phyloP scores from a whole-genome alignment of 2,113 vertebrate genomes.

The Passer montanus region DNA sequence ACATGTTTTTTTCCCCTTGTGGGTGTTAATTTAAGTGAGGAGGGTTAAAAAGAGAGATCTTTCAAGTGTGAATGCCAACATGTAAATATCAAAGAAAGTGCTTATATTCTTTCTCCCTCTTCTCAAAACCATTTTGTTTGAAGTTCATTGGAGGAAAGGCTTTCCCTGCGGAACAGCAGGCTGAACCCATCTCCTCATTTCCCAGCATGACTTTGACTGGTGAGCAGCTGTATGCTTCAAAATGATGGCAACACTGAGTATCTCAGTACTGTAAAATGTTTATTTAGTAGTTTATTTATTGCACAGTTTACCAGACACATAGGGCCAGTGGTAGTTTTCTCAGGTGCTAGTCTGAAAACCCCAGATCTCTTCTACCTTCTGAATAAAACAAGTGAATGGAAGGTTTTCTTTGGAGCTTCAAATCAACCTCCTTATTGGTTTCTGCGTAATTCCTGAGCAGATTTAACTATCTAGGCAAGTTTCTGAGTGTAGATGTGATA shows the following conservation, averaged over 20 bases:
- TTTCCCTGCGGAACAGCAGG: background rate
- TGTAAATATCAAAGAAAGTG: background rate
- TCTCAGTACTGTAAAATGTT: background rate
- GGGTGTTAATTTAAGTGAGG: background rate
- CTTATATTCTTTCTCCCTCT: background rate
- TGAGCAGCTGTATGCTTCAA: background rate
- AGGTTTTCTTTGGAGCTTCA: background rate
- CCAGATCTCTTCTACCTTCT: background rate
- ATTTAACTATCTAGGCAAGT: background rate
- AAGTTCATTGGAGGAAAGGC: background rate
- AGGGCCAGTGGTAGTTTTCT: background rate
- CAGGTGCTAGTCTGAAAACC: background rate
- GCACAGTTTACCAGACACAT: background rate
- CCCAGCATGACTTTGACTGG: background rate
- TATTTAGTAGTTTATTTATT: background rate
- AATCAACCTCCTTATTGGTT: background rate
- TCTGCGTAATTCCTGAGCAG: background rate
- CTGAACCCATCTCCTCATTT: background rate
- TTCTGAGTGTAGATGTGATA: background rate
- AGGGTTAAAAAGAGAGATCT: background rate
- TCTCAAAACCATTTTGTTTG: background rate
- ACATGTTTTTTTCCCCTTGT: background rate
- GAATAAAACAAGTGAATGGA: background rate
- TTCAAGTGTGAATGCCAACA: background rate
- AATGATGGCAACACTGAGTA: background rate